Base-by-base conservation (phyloP, 2,888 invertebrate species). In the Drosophila lacicola region DNA sequence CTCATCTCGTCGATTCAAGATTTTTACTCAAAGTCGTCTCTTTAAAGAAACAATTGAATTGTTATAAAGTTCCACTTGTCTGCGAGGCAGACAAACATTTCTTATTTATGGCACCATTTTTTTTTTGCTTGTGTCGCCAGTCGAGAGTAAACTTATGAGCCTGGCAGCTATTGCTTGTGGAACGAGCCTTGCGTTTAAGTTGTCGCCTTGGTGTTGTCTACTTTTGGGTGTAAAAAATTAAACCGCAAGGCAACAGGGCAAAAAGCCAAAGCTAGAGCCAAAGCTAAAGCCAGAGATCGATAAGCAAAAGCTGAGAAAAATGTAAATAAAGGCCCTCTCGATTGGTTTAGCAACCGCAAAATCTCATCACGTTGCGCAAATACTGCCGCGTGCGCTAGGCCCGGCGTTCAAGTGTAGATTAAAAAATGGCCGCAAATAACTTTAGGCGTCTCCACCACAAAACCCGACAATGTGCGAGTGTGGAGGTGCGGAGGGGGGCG, bases 281-380 rank as follows among this genome's bases (percentile, higher is more conserved):
- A 46, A 70, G 65, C 53, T 21, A 73, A 68, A 66, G 50, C 74
- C 58, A 66, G 51, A 63, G 82, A 85, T 88, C 82, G 86, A 88
- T 88, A 88, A 69, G 77, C 58, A 62, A 69, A 81, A 64, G 65
- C 46, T 50, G 42, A 60, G 73, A 70, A 70, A 85, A 80, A 88
- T 86, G 82, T 82, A 82, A 86, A 88, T 88, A 82, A 74, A 85
- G 80, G 63, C 54, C 45, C 75, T 42, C 75, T 63, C 55, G 58
- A 62, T 68, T 53, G 66, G 65, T 72, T 72, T 70, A 63, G 74
- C 66, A 81, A 86, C 89, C 88, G 77, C 84, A 85, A 89, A 89
- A 85, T 85, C 89, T 85, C 89, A 89, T 85, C 84, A 85, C 84
- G 89, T 84, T 84, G 89, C 70, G 84, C 88, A 84, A 84, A 84